Evolutionary conservation across 2,888 invertebrate species (phyloP).

Genomic region (Zygogramma bicolorata): DNA sequence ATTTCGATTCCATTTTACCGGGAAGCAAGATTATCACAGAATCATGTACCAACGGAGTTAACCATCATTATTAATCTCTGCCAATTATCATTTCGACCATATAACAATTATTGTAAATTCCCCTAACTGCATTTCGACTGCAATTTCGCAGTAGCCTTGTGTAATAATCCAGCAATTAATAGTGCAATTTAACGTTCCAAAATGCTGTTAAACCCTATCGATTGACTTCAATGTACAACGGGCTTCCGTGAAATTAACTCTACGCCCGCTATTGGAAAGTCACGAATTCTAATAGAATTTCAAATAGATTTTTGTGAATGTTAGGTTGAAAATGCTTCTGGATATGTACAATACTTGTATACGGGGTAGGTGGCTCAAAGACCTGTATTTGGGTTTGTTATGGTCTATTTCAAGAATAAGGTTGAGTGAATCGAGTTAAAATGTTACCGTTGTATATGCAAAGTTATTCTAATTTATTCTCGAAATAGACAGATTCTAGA

Average conservation of each 20-base stretch:
- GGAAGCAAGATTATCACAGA: neutral
- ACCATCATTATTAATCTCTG: conserved; percentile 30
- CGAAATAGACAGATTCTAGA: no score
- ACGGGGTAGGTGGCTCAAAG: no score
- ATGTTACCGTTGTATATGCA: no score
- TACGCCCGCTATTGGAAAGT: neutral
- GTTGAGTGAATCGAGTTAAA: no score
- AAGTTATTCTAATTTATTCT: no score
- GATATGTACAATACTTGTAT: no score
- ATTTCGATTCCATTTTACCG: neutral
- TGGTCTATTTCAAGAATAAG: no score
- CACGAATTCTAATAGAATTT: no score
- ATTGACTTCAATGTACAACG: conserved; percentile 25
- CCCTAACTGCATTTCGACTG: conserved; percentile 33
- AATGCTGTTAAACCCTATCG: conserved; percentile 66
- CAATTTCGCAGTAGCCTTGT: conserved; percentile 42
- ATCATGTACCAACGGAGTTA: conserved; percentile 9
- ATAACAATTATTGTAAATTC: conserved; percentile 45
- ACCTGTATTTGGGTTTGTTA: no score
- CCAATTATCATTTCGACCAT: conserved; percentile 37
- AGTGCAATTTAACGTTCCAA: conserved; percentile 76
- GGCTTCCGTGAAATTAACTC: neutral
- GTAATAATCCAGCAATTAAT: conserved; percentile 61
- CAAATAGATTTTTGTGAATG: no score
- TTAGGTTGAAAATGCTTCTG: no score